phyloP scores from a whole-genome alignment of 2,797 vertebrate species.

The Sebastiscus tertius region DNA sequence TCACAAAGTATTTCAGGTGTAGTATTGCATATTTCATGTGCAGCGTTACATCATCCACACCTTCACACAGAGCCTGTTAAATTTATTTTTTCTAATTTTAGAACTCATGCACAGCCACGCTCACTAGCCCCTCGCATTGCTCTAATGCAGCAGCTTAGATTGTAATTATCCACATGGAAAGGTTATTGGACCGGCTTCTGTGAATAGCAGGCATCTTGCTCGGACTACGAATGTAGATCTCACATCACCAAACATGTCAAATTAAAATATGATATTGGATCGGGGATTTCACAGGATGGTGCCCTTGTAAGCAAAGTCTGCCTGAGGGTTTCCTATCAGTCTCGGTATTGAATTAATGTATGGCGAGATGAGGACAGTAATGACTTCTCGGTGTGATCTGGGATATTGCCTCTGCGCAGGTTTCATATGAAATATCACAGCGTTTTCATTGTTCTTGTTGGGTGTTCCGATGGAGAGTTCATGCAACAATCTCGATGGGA shows the following conservation, averaged over 20 bases:
- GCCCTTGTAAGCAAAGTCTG: conserved; percentile 59
- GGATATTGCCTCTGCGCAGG: conserved; percentile 47
- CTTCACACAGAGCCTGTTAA: conserved; percentile 45
- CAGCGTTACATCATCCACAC: conserved; percentile 52
- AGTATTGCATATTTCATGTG: conserved; percentile 56
- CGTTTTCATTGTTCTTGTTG: conserved; percentile 41
- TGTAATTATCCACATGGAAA: conserved; percentile 61
- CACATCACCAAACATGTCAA: conserved; percentile 58
- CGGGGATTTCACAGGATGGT: conserved; percentile 62
- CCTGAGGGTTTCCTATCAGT: conserved; percentile 62
- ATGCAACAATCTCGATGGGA: background rate
- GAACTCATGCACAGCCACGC: conserved; percentile 12
- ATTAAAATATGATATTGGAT: conserved; percentile 73
- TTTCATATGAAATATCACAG: conserved; percentile 35
- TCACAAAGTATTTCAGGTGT: conserved; percentile 43
- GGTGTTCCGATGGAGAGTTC: conserved; percentile 17
- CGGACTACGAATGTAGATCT: conserved; percentile 46
- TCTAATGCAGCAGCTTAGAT: conserved; percentile 47
- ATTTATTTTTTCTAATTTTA: conserved; percentile 58
- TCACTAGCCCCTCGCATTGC: conserved; percentile 19
- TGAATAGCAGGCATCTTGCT: conserved; percentile 19
- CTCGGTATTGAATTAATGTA: conserved; percentile 59
- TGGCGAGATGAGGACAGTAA: conserved; percentile 53
- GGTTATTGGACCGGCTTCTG: conserved; percentile 53
- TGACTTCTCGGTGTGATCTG: conserved; percentile 65